Evolutionary conservation across 2,797 vertebrate species (phyloP), one percentile per base, ranked within the genome.

Genomic region (Enteromius mattozi): DNA sequence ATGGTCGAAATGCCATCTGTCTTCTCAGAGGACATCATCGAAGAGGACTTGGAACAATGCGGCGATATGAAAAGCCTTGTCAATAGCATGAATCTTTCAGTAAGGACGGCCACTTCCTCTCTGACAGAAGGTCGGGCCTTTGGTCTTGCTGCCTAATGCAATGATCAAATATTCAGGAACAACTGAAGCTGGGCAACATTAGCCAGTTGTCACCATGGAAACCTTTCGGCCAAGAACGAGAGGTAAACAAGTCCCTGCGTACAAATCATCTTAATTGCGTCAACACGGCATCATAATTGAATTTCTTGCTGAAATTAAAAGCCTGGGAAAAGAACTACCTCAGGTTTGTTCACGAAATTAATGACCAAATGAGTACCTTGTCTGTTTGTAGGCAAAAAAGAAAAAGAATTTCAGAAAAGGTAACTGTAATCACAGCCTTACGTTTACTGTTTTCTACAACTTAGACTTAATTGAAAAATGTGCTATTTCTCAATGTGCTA

Each of bases 1-100:
- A 83, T 63, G 70, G 37, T 83, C 21, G 42, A 69, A 74, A 86
- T 78, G 51, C 68, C 78, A 76, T 82, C 59, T 86, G 65, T 70
- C 49, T 69, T 61, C 72, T 37, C 54, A 75, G 80, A 76, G 49
- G 51, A 74, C 30, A 82, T 79, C 33, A 74, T 65, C 19, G 69
- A 71, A 51, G 33, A 66, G 59, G 47, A 47, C 45, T 78, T 37
- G 42, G 35, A 69, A 54, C 49, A 21, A 80, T 10, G 2, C 16
- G 68, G 49, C 14, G 17, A 68, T 81, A 85, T n/a, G 30, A 83
- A 68, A 65, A 80, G 78, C 63, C 63, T 65, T 51, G 40, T 51
- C 14, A 3, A 75, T 56, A 45, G 61, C 71, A 77, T 40, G 16
- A 56, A 77, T 83, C 35, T 77, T 83, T 77, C n/a, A 9, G 45